These are phyloP conservation scores for Anoplophora glabripennis DNA, from an alignment of 1,140 invertebrate species.

Conservation along the genomic window DNA sequence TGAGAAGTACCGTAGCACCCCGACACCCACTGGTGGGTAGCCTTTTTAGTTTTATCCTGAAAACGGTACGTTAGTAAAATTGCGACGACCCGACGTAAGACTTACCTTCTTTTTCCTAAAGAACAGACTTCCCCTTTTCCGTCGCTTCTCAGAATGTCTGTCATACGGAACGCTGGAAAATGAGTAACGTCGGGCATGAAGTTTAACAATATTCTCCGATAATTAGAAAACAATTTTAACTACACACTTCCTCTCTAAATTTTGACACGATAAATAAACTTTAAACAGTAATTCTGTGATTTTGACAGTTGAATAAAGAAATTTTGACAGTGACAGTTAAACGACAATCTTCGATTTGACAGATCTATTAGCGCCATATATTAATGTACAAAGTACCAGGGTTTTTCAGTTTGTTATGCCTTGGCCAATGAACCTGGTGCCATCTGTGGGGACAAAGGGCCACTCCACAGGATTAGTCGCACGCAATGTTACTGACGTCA, in stretches of 20 bases:
- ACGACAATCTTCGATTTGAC: no score
- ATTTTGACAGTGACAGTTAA: not conserved
- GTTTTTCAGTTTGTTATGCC: no score
- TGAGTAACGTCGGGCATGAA: not conserved
- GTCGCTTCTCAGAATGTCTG: conserved; percentile 75
- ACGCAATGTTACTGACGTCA: no score
- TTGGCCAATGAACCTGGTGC: no score
- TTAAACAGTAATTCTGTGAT: no score
- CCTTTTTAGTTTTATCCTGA: conserved; percentile 69
- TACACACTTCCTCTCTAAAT: no score
- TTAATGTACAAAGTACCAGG: no score
- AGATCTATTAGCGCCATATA: no score
- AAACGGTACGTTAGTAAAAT: not conserved
- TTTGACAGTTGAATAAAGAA: no score
- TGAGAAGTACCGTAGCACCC: conserved; percentile 68
- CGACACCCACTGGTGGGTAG: conserved; percentile 72
- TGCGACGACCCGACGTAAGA: not conserved
- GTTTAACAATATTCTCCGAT: not conserved
- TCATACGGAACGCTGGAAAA: conserved; percentile 66
- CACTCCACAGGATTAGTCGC: no score
- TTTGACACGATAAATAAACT: no score
- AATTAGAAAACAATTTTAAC: not conserved
- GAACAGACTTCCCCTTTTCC: conserved; percentile 84
- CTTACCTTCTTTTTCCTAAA: conserved; percentile 83
- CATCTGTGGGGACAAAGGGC: no score